Percentiles rank a stretch among this genome's conserved stretches.
phyloP scores from a whole-genome alignment of 2,113 vertebrate genomes.

The Caloenas nicobarica region DNA sequence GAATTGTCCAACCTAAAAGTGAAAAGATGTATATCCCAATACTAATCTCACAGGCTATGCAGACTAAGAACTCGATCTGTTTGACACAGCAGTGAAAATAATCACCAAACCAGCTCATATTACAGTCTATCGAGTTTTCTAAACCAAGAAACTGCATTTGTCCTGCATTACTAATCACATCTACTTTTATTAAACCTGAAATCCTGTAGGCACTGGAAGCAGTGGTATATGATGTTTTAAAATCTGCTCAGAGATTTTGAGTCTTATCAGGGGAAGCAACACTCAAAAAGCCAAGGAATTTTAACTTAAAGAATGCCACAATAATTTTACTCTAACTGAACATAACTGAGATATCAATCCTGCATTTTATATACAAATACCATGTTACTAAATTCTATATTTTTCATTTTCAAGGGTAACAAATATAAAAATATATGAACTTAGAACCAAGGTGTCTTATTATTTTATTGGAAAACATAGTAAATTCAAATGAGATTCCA shows the following conservation, averaged over 20 bases:
- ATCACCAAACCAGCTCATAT: neutral
- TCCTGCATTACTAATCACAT: neutral
- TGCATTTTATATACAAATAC: neutral
- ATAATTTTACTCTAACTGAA: neutral
- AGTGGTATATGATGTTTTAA: neutral
- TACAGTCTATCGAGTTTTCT: neutral
- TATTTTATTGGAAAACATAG: neutral
- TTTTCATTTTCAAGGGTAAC: neutral
- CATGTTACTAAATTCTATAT: neutral
- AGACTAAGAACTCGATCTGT: neutral
- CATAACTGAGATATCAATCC: neutral
- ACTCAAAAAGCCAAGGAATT: neutral
- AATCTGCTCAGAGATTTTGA: neutral
- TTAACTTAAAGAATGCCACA: neutral
- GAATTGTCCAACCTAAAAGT: neutral
- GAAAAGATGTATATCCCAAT: neutral
- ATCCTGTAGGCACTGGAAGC: neutral
- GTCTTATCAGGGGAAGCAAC: neutral
- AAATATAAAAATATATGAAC: neutral
- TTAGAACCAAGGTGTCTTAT: neutral
- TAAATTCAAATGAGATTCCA: neutral
- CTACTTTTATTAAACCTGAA: constrained; percentile 3
- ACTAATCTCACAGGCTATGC: neutral
- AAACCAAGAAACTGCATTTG: neutral
- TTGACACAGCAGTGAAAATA: neutral